A percentile compares a stretch with the other conserved stretches of the same genome.
phyloP scores from a whole-genome alignment of 2,113 vertebrate species.

The Perca schrenkii region DNA sequence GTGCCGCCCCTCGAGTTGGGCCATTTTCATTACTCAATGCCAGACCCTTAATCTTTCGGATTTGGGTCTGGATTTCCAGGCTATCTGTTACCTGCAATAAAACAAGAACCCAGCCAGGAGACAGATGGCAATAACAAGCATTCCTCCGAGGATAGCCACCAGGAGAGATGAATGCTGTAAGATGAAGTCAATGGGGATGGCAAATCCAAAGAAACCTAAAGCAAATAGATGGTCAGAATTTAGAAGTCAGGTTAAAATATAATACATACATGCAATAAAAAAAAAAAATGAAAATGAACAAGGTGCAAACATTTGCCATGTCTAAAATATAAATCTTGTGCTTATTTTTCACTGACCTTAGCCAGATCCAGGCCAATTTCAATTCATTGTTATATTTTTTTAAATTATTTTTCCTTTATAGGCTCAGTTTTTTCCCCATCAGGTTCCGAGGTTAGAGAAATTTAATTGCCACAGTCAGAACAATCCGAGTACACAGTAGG shows the following conservation, averaged over 20 bases:
- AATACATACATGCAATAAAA: neutral
- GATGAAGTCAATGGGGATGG: conserved; percentile 85
- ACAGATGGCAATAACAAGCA: conserved; percentile 83
- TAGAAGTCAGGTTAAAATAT: neutral
- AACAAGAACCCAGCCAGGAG: conserved; percentile 87
- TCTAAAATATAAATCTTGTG: neutral
- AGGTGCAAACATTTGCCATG: neutral
- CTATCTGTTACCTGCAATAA: conserved; percentile 87
- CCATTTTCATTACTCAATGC: no score
- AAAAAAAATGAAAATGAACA: neutral
- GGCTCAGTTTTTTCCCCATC: no score
- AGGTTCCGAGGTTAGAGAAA: neutral
- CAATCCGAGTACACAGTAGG: neutral
- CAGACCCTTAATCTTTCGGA: no score
- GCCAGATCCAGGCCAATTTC: neutral
- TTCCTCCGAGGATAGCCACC: conserved; percentile 87
- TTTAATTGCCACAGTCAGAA: neutral
- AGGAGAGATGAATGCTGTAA: conserved; percentile 87
- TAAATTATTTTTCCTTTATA: no score
- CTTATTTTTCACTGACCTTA: neutral
- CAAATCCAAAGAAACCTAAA: conserved; percentile 84
- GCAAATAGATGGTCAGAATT: neutral
- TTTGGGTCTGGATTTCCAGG: no score
- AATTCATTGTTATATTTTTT: neutral
- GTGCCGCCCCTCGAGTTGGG: no score